Evolutionary conservation across 2,888 invertebrate genomes (phyloP), one percentile per base, ranked within the genome.

Genomic region (Clepsis dumicolana): DNA sequence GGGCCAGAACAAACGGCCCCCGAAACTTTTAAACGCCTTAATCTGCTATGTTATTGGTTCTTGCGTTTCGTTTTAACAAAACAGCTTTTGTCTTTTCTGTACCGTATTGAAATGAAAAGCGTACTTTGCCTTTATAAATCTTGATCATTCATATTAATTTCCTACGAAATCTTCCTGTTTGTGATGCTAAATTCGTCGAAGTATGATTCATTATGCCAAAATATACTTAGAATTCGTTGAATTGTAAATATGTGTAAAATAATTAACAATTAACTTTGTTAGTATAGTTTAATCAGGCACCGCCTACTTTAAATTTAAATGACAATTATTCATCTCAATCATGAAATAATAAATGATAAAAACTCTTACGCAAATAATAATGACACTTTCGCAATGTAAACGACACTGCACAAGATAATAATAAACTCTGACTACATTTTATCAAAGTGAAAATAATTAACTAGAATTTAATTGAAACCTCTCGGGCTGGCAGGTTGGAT

Each of bases 381-480:
- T 25, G 2, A 8, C 57, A 8, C 5, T 25, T 16, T 4, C 10
- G 0, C n/a, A 41, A 41, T 59, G 41, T 59, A 25, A 59, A 56
- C 18, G 21, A 24, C 18, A 56, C 21, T 59, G 59, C 41, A 59
- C 2, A 16, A 8, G 41, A 59, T 41, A 59, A 38, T 0, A 16
- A 41, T 41, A 8, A 41, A 16, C 25, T 16, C 12, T 59, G 41
- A 59, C 41, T 38, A 14, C 25, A 41, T 41, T n/a, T n/a, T 59
- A 59, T 59, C 59, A 41, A 24, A 59, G 25, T 25, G 24, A n/a
- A 52, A 52, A 25, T 59, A 59, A 59, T 59, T 59, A 25, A 41
- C 24, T 24, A 16, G 8, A 41, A 10, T 27, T 25, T 25, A 59
- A 25, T 41, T 41, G 59, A 41, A 59, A 56, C 56, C 14, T 54